A percentile compares a stretch with the other conserved stretches of the same genome.
Evolutionary conservation across 2,113 vertebrate species (phyloP).

Genomic region (Salvator merianae): DNA sequence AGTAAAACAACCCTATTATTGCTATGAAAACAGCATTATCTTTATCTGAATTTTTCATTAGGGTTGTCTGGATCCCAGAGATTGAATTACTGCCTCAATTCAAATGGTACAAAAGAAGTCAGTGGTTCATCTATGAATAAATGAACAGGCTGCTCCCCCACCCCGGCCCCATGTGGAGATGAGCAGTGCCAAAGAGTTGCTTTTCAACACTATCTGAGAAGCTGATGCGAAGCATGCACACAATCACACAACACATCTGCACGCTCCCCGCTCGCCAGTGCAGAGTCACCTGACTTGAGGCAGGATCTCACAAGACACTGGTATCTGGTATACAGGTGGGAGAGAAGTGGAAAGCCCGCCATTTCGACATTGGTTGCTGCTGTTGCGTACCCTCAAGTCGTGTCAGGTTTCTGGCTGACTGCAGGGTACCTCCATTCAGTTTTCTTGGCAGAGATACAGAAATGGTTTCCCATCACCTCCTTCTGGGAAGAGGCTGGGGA

Average conservation of each 20-base stretch:
- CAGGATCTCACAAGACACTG: slow-evolving; percentile 44
- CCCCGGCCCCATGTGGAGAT: neutral
- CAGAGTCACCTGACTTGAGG: neutral
- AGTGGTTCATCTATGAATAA: slow-evolving; percentile 84
- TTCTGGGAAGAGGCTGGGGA: too few species aligned
- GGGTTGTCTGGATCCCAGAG: slow-evolving; percentile 39
- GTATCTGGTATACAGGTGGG: slow-evolving; percentile 29
- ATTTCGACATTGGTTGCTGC: too few species aligned
- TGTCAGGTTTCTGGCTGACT: too few species aligned
- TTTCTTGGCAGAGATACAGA: too few species aligned
- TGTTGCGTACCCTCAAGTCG: too few species aligned
- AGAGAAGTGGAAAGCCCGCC: neutral
- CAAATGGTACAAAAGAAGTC: slow-evolving; percentile 77
- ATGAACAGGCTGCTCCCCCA: slow-evolving; percentile 68
- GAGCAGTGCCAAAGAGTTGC: neutral
- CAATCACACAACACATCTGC: too few species aligned
- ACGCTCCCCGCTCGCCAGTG: too few species aligned
- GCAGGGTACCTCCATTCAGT: too few species aligned
- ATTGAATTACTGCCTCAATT: slow-evolving; percentile 75
- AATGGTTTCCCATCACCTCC: too few species aligned
- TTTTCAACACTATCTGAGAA: neutral
- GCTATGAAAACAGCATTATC: neutral
- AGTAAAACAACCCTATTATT: neutral
- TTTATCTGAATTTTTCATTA: slow-evolving; percentile 22
- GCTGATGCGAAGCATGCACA: neutral